A percentile compares a stretch with the other conserved stretches of the same genome.
Conservation (phyloP, 2,888 invertebrate genomes). For the Drosophila neotestacea region DNA sequence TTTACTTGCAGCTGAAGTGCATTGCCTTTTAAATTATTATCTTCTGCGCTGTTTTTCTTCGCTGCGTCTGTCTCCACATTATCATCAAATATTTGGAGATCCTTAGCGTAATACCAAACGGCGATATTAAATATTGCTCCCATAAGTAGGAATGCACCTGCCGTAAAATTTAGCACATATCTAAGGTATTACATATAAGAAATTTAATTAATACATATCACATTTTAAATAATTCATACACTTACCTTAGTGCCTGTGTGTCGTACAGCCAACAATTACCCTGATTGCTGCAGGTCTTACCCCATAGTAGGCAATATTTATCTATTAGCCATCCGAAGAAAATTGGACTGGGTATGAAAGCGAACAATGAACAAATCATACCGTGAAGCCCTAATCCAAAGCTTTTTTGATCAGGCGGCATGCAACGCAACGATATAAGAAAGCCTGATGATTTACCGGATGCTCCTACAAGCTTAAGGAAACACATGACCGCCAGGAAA, state of each 20-base stretch:
- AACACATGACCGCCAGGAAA: conserved; percentile 86
- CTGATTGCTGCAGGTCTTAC: conserved; percentile 88
- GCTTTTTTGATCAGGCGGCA: conserved; percentile 89
- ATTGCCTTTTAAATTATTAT: conserved; percentile 32
- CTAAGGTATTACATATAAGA: conserved; percentile 37
- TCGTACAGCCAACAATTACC: conserved; percentile 92
- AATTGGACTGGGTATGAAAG: conserved; percentile 90
- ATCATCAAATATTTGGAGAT: conserved; percentile 89
- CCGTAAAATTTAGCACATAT: conserved; percentile 88
- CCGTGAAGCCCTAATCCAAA: conserved; percentile 89
- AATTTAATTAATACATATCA: background rate
- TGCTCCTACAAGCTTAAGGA: conserved; percentile 87
- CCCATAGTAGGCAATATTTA: conserved; percentile 89
- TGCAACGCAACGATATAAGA: conserved; percentile 87
- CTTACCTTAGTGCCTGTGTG: conserved; percentile 86
- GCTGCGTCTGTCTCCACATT: background rate
- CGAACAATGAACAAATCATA: conserved; percentile 88
- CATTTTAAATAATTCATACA: background rate
- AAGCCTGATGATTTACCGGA: conserved; percentile 87
- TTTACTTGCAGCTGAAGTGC: conserved; percentile 28
- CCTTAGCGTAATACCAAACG: conserved; percentile 89
- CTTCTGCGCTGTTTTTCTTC: conserved; percentile 1
- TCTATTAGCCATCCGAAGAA: conserved; percentile 89
- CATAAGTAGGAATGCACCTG: conserved; percentile 87
- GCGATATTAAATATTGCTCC: conserved; percentile 88